Evolutionary conservation across 2,797 vertebrate genomes (phyloP), one percentile per base, ranked within the genome.

Genomic region (Cynopterus sphinx): DNA sequence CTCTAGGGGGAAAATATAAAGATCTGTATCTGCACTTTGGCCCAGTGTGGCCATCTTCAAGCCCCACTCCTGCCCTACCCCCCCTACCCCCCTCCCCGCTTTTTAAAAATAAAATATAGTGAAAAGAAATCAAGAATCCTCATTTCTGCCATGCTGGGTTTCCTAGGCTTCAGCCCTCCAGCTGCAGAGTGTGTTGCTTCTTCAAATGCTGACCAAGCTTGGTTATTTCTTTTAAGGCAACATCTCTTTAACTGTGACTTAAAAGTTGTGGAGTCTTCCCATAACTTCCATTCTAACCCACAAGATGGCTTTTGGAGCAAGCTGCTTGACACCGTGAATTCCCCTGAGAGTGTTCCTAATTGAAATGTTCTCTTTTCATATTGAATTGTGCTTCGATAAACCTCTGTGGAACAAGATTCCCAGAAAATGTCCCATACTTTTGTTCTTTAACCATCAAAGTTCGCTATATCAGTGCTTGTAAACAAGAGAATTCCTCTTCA

Each of bases 401-500:
- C 67, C 61, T 94, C 94, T 9, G 5, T 41, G 41, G 91, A 81
- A 77, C 67, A 90, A 57, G 75, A 94, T 43, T 93, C 79, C 87
- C 86, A 17, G 91, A 85, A 87, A 92, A 91, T 41, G 19, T 61
- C 71, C 91, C 55, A 43, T 26, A 90, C 55, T 86, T 85, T 74
- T 65, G 43, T 75, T 92, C 90, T 87, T 87, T 90, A 53, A 82
- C 97, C 71, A 82, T 81, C 85, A 13, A 1, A 28, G 4, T 67
- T 97, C 86, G 84, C 87, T 57, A 1, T 57, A 15, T 86, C 81
- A 78, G 90, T 81, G 82, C 97, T 97, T 97, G 57, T 97, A 97
- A 98, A 96, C 93, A 97, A 97, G 93, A 97, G 90, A 79, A 39
- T 84, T 57, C 96, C 83, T 95, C 95, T 97, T 51, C 3, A 57